Evolutionary conservation across 1,140 invertebrate genomes (phyloP).

Genomic region (Gonatopus flavifemur): DNA sequence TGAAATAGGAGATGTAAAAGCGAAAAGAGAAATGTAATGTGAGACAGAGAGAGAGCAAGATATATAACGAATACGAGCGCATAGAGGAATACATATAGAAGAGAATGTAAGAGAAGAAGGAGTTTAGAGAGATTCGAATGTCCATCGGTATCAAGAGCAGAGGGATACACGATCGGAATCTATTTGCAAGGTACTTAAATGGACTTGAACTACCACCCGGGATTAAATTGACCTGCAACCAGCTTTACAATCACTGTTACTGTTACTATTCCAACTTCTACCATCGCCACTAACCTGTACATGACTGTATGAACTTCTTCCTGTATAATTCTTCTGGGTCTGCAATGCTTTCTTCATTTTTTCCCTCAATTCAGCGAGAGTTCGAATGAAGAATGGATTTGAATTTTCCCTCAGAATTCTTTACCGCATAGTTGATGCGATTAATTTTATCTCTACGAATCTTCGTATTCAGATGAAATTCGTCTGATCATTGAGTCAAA

Average conservation of each 20-base stretch:
- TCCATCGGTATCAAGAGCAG: conserved; percentile 29
- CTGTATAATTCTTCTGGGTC: no score
- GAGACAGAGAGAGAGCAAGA: not conserved
- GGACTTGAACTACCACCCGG: conserved; percentile 32
- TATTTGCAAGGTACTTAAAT: conserved; percentile 40
- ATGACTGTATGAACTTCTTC: not conserved
- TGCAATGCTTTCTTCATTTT: not conserved
- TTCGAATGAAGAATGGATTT: not conserved
- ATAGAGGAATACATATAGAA: no score
- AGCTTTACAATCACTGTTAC: conserved; percentile 8
- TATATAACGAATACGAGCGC: not conserved
- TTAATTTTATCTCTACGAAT: no score
- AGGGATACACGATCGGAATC: conserved; percentile 35
- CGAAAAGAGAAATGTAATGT: not conserved
- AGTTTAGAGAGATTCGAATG: conserved; percentile 27
- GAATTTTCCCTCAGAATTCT: conserved; percentile 1
- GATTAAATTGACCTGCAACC: conserved; percentile 39
- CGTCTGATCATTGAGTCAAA: no score
- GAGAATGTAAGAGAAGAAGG: not conserved
- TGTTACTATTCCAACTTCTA: not conserved
- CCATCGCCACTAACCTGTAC: conserved; percentile 7
- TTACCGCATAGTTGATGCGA: no score
- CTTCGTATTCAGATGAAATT: no score
- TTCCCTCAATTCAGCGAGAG: not conserved
- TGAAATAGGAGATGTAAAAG: no score